Base-by-base conservation (phyloP, 2,888 invertebrate species). In the Sesia apiformis region DNA sequence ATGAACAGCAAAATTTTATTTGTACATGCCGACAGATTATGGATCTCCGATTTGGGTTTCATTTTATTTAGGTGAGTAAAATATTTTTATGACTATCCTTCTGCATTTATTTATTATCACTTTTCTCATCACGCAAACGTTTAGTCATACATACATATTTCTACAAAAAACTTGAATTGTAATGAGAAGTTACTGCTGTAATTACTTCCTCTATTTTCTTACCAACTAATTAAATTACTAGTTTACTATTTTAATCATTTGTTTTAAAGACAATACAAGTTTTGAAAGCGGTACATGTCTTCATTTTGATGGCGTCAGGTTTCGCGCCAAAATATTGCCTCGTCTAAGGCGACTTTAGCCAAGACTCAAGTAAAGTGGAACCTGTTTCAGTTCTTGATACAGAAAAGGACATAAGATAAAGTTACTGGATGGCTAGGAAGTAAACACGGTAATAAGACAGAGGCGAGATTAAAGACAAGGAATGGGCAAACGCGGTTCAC, bases 401-500 rank as follows among this genome's bases (percentile, higher is more conserved):
- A 52, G 52, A 55, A 55, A 41, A 49, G 38, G 38, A 49, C 39
- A 40, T 3, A 54, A 51, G 5, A 3, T 39, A 51, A 50, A 43
- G 60, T 61, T 59, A 67, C 62, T 54, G 60, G 70, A 74, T 72
- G 74, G 76, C 63, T 74, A 77, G 76, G 72, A 78, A 76, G 76
- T 63, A 58, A 60, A 58, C 64, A 23, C 61, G 65, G 69, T 75
- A 76, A 70, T 70, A 74, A 76, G 63, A 72, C 73, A 70, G 74
- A 66, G 63, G 63, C 69, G 66, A 61, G 46, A 46, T 46, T 46
- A 46, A 67, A 78, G 79, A 84, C 83, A 84, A 85, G 83, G 80
- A 76, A 70, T 65, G 66, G 72, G 71, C 74, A 69, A 73, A 70
- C 73, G 70, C 72, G 76, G 77, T 82, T 81, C 72, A 81, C 81